Base-by-base conservation (phyloP, 2,888 invertebrate species). In the Amblyjoppa proteus region DNA sequence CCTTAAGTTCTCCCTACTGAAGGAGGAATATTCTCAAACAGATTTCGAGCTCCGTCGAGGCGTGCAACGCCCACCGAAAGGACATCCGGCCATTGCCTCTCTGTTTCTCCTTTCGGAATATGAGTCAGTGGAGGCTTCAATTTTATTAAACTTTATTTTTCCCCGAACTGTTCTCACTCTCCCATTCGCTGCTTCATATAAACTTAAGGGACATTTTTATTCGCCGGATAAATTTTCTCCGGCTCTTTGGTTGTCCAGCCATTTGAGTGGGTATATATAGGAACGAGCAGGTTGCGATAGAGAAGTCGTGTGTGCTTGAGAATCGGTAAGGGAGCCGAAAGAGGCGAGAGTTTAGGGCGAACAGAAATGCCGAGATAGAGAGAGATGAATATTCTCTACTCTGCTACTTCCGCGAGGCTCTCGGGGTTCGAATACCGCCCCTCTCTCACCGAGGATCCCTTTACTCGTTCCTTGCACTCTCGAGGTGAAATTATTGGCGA, bases 161-260 rank as follows among this genome's bases (percentile, higher is more conserved):
- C 75, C 73, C 81, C 78, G 83, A 41, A 78, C 83, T 64, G 49
- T 68, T 66, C 61, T 79, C 58, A 31, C 31, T n/a, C 76, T 81
- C 49, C 16, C 56, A 71, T 79, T 41, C 7, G 9, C 75, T 81
- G 66, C 69, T 76, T 51, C 83, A 81, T 91, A 92, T 92, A 92
- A 92, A 93, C 92, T 91, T 88, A 90, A 89, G 89, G 90, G 92
- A 92, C 92, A 92, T 92, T 93, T 93, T 92, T 93, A 93, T 93
- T 91, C 88, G 89, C 84, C 89, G 89, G 92, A 93, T 93, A 92
- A 93, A 93, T 93, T 93, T 91, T 83, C 89, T 87, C 85, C 71
- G 83, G 86, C 34, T 34, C 89, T 88, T 78, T 76, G 81, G 79
- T 74, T 73, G 85, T 84, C 75, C 74, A 68, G 82, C 80, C 73